These are phyloP conservation scores for Sitta europaea DNA, from an alignment of 2,113 vertebrate species.

Conservation along the genomic window DNA sequence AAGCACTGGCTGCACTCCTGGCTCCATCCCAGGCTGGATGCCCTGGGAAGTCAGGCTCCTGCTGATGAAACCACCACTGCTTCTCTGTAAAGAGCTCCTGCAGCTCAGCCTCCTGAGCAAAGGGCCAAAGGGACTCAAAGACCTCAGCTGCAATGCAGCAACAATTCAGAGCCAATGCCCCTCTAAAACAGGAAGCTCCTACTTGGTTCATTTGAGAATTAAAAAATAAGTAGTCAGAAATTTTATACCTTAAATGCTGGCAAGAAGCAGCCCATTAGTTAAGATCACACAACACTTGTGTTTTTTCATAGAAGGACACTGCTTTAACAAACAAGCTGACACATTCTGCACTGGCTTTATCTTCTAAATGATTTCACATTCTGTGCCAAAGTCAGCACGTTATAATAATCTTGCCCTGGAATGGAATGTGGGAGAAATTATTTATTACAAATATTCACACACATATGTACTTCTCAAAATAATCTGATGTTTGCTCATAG, in stretches of 20 bases:
- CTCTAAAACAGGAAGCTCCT: background rate
- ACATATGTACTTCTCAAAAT: background rate
- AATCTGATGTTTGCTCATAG: background rate
- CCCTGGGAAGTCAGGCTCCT: background rate
- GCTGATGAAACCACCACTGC: background rate
- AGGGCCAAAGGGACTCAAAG: background rate
- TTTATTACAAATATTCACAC: background rate
- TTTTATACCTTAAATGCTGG: background rate
- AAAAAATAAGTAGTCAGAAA: background rate
- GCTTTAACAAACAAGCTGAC: background rate
- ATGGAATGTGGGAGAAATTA: background rate
- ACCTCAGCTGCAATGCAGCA: accelerated
- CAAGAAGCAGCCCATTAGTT: background rate
- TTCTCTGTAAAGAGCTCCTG: background rate
- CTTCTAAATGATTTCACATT: background rate
- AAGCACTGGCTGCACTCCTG: background rate
- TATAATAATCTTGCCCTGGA: background rate
- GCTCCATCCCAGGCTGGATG: background rate
- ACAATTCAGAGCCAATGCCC: background rate
- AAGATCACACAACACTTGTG: background rate
- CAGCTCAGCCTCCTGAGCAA: background rate
- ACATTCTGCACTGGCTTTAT: background rate
- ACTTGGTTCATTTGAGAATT: background rate
- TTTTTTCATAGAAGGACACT: background rate
- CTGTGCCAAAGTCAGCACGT: background rate